Base-by-base conservation (phyloP, 2,888 invertebrate genomes). In the Agrenia bidenticulata region DNA sequence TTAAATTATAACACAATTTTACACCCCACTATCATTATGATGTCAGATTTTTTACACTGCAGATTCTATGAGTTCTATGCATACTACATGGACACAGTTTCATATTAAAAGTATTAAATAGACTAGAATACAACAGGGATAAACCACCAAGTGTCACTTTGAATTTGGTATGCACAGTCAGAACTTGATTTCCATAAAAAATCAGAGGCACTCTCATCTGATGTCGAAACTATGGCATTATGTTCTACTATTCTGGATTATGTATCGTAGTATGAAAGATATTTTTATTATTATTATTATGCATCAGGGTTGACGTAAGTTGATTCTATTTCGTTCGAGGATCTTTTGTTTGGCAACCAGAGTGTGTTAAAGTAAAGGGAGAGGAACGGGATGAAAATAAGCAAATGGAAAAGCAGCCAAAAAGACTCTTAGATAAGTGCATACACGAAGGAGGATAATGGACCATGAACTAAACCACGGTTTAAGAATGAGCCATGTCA, bases 361-460 rank as follows among this genome's bases (percentile, higher is more conserved):
- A 45, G 45, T 45, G 45, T 5, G 45, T 45, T 45, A 45, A 45
- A 45, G 45, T 45, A 45, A 45, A 45, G 45, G 32, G 32, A 32
- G 32, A 7, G 32, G 19, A 27, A 17, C 26, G 15, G 55, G 55
- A 32, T 7, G 27, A 55, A 55, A 24, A 55, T 55, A 24, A 24
- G 55, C 32, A 27, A 55, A 27, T 55, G 27, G 19, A 45, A 45
- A 45, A 39, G 39, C 45, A 45, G 45, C 45, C 15, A 5, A 45
- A 5, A 21, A 51, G 7, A 21, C 19, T 51, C 19, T 7, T 19
- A 51, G 51, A 15, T 45, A 45, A 45, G 45, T 45, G 45, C 45
- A 45, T 45, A 45, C n/a, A 45, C n/a, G 45, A 45, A 17, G 57
- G 56, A 57, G 49, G 49, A 60, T 64, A 64, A 64, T 64, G 64